Evolutionary conservation across 2,888 invertebrate species (phyloP).

Genomic region (Cosmopolites sordidus): DNA sequence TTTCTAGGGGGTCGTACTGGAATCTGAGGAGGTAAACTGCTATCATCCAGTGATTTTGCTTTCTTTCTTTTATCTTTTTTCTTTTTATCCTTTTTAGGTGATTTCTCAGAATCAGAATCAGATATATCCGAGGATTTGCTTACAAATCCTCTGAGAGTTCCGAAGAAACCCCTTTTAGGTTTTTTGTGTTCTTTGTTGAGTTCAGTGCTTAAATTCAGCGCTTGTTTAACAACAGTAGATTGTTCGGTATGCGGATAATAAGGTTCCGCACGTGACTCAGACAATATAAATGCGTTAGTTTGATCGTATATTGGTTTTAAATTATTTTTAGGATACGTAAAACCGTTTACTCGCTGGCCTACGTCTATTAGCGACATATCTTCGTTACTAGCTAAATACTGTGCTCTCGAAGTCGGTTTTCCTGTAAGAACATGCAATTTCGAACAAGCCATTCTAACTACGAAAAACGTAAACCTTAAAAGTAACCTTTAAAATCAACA

Average conservation of each 20-base stretch:
- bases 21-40: constrained; percentile 32
- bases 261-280: constrained; percentile 44
- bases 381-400: constrained; percentile 44
- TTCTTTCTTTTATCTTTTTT: constrained; percentile 34
- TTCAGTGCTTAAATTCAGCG: constrained; percentile 31
- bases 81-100: constrained; percentile 39
- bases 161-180: constrained; percentile 44
- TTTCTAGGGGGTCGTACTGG: constrained; percentile 37
- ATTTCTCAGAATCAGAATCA: constrained; percentile 47
- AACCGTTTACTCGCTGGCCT: constrained; percentile 26
- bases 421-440: constrained; percentile 51
- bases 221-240: constrained; percentile 27
- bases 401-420: constrained; percentile 45
- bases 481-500: constrained; percentile 28
- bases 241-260: constrained; percentile 35
- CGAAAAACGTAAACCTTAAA: constrained; percentile 37
- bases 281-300: constrained; percentile 46
- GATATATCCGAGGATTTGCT: constrained; percentile 45
- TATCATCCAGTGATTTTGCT: constrained; percentile 32
- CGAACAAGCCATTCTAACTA: constrained; percentile 48
- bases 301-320: constrained; percentile 34
- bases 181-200: constrained; percentile 40
- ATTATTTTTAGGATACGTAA: constrained; percentile 29
- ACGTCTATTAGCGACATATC: constrained; percentile 36
- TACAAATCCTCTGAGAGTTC: constrained; percentile 46